These are phyloP conservation scores for Megaleporinus macrocephalus DNA, from an alignment of 2,113 vertebrate genomes.

Conservation along the genomic window DNA sequence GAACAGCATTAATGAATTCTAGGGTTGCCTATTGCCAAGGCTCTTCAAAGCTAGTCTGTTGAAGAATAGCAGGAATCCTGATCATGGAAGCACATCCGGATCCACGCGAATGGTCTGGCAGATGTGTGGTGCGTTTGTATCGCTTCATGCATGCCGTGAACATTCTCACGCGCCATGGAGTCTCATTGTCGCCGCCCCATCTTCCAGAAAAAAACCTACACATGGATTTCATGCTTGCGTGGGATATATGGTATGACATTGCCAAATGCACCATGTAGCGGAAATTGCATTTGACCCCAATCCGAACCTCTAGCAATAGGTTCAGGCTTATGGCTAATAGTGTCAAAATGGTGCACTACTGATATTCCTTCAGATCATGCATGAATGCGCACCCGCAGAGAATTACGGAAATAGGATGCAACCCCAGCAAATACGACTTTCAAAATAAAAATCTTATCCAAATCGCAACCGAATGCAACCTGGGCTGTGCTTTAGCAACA, in stretches of 20 bases:
- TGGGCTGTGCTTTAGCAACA: too few species aligned
- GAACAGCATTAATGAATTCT: conserved; percentile 11
- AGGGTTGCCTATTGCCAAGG: neutral
- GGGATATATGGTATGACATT: neutral
- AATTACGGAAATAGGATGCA: neutral
- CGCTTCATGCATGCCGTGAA: conserved; percentile 5
- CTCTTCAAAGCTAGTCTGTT: neutral
- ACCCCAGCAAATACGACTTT: neutral
- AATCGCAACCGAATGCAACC: neutral
- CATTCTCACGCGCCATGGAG: conserved; percentile 32
- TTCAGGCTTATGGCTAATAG: neutral
- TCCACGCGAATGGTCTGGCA: conserved; percentile 40
- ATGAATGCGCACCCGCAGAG: neutral
- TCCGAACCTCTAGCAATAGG: conserved; percentile 7
- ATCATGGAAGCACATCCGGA: conserved; percentile 4
- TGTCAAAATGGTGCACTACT: neutral
- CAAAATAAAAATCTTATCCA: neutral
- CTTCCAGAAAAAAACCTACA: conserved; percentile 34
- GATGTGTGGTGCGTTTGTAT: conserved; percentile 52
- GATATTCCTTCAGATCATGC: conserved; percentile 19
- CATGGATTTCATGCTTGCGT: conserved; percentile 35
- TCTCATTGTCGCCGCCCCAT: conserved; percentile 36
- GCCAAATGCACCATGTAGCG: neutral
- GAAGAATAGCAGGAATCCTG: conserved; percentile 4
- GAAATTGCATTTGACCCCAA: conserved; percentile 50